Evolutionary conservation across 1,140 invertebrate genomes (phyloP).

Genomic region (Tribolium madens): DNA sequence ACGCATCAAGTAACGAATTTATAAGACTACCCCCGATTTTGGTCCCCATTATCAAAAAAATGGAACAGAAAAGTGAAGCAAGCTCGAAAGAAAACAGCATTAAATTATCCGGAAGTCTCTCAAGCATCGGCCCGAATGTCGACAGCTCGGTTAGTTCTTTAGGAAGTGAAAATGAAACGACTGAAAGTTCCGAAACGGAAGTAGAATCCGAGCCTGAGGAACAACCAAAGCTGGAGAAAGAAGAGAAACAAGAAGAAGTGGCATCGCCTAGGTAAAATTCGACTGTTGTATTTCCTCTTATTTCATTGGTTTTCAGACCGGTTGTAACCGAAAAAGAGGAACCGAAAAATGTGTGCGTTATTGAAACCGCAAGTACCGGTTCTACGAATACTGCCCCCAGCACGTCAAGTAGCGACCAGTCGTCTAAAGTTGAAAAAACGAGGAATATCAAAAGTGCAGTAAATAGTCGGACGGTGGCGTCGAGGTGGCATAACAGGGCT

Average conservation of each 20-base stretch:
- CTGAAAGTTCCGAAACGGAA: conserved; percentile 46
- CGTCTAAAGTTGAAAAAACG: conserved; percentile 60
- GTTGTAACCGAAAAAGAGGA: conserved; percentile 3
- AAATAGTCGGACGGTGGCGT: conserved; percentile 63
- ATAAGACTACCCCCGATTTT: conserved; percentile 78
- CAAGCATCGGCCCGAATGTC: conserved; percentile 75
- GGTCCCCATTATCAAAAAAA: conserved; percentile 69
- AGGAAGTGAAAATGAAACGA: conserved; percentile 55
- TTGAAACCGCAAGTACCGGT: conserved; percentile 36
- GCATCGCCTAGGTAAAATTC: conserved; percentile 14
- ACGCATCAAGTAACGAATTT: conserved; percentile 69
- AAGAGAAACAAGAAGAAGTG: conserved; percentile 8
- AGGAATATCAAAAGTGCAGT: conserved; percentile 73
- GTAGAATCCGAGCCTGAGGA: conserved; percentile 35
- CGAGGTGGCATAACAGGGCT: conserved; percentile 66
- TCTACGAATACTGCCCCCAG: conserved; percentile 30
- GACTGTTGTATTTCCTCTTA: not conserved
- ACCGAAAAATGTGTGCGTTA: not conserved
- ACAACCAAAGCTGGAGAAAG: not conserved
- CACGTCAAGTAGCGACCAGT: conserved; percentile 51
- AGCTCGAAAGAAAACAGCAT: conserved; percentile 38
- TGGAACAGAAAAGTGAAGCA: conserved; percentile 54
- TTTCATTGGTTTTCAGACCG: not conserved
- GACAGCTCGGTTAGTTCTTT: conserved; percentile 76
- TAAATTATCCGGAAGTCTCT: conserved; percentile 67